Evolutionary conservation across 2,888 invertebrate species (phyloP).

Genomic region (Zelleria hepariella): DNA sequence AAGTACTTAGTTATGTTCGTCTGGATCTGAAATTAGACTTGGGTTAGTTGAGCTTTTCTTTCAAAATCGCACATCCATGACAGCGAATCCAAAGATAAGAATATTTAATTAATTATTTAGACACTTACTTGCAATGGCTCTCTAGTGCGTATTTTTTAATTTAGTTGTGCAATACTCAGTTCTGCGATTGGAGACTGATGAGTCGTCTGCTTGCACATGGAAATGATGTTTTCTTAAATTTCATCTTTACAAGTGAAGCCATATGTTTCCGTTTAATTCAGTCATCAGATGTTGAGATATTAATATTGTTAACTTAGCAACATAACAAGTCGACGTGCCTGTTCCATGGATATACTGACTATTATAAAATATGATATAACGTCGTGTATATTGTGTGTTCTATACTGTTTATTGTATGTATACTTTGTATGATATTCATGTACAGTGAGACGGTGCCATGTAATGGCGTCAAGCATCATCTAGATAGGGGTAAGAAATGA

Average conservation of each 20-base stretch:
- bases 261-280: too few species aligned
- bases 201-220: too few species aligned
- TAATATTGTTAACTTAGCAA: conserved; percentile 6
- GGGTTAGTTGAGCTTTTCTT: background rate
- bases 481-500: conserved; percentile 49
- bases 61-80: conserved; percentile 18
- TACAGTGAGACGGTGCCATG: conserved; percentile 56
- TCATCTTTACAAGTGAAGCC: too few species aligned
- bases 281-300: background rate
- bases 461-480: conserved; percentile 55
- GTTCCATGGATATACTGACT: conserved; percentile 30
- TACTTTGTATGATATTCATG: conserved; percentile 57
- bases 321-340: conserved; percentile 43
- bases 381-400: background rate
- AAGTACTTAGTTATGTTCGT: background rate
- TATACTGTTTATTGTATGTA: conserved; percentile 47
- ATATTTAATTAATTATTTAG: background rate
- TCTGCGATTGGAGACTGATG: background rate
- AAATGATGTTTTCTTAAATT: too few species aligned
- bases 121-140: conserved; percentile 27
- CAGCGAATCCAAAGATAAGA: conserved; percentile 29
- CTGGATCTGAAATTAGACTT: background rate
- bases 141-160: conserved; percentile 33
- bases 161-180: conserved; percentile 45
- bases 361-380: background rate